A percentile compares a stretch with the other conserved stretches of the same genome.
phyloP scores from a whole-genome alignment of 2,888 invertebrate genomes.

The Caenorhabditis auriculariae region DNA sequence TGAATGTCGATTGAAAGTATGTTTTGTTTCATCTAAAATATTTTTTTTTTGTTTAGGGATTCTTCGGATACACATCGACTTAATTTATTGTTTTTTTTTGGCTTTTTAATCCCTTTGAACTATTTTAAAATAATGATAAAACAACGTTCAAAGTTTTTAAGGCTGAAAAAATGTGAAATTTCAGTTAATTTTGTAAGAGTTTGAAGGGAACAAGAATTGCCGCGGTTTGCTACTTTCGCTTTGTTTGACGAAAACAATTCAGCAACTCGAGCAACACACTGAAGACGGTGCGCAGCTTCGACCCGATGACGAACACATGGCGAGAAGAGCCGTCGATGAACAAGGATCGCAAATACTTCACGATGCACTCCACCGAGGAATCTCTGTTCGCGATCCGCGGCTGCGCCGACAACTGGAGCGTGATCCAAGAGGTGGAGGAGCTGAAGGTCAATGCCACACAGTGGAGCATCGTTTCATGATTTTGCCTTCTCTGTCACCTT shows the following conservation, averaged over 20 bases:
- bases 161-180: not conserved
- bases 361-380: constrained; percentile 18
- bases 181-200: not conserved
- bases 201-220: not conserved
- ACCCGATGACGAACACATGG: constrained; percentile 20
- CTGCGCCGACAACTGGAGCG: constrained; percentile 27
- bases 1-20: too few species aligned
- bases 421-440: constrained; percentile 19
- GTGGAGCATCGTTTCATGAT: too few species aligned
- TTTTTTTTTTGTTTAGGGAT: too few species aligned
- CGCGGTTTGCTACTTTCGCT: not conserved
- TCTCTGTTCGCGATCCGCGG: constrained; percentile 21
- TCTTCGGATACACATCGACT: too few species aligned
- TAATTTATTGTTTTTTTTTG: too few species aligned
- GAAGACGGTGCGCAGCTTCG: constrained; percentile 14
- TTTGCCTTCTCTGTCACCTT: too few species aligned
- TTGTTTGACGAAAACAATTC: not conserved
- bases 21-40: too few species aligned
- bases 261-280: constrained; percentile 23
- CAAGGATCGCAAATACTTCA: constrained; percentile 22
- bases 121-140: too few species aligned
- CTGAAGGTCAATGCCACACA: constrained; percentile 8
- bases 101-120: too few species aligned
- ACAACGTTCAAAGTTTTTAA: not conserved
- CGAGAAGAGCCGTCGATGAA: constrained; percentile 25